These are phyloP conservation scores for Probaryconus sp. DNA, from an alignment of 1,140 invertebrate species.

Conservation along the genomic window DNA sequence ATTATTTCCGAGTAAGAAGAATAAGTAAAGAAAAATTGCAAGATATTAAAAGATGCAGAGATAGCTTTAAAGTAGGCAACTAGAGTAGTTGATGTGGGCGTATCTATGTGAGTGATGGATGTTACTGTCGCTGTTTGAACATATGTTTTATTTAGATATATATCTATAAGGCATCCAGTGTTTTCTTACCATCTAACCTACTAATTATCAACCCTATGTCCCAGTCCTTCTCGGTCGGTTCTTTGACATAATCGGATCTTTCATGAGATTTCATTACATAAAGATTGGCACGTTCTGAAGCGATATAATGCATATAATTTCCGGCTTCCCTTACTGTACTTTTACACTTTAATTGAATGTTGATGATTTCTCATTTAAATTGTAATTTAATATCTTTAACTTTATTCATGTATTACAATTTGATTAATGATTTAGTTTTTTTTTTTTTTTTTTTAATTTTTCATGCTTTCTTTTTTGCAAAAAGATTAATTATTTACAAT, in stretches of 20 bases:
- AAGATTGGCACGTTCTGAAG: conserved; percentile 25
- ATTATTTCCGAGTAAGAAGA: conserved; percentile 21
- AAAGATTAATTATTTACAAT: no score
- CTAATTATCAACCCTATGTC: conserved; percentile 71
- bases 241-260: conserved; percentile 54
- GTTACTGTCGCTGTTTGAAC: conserved; percentile 73
- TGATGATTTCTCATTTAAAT: not conserved
- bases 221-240: conserved; percentile 32
- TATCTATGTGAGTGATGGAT: conserved; percentile 72
- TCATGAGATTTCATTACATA: conserved; percentile 31
- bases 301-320: conserved; percentile 29
- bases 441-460: no score
- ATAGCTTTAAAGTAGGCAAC: conserved; percentile 50
- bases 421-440: no score
- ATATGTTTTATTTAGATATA: conserved; percentile 74
- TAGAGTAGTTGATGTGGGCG: conserved; percentile 66
- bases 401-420: no score
- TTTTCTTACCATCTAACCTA: conserved; percentile 73
- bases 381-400: not conserved
- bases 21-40: not conserved
- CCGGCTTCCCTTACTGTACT: conserved; percentile 17
- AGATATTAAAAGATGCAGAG: conserved; percentile 44
- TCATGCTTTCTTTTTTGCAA: no score
- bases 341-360: not conserved
- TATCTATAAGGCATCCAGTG: conserved; percentile 70